Conservation (phyloP, 2,797 vertebrate genomes). For the Sebastes ruberrimus region DNA sequence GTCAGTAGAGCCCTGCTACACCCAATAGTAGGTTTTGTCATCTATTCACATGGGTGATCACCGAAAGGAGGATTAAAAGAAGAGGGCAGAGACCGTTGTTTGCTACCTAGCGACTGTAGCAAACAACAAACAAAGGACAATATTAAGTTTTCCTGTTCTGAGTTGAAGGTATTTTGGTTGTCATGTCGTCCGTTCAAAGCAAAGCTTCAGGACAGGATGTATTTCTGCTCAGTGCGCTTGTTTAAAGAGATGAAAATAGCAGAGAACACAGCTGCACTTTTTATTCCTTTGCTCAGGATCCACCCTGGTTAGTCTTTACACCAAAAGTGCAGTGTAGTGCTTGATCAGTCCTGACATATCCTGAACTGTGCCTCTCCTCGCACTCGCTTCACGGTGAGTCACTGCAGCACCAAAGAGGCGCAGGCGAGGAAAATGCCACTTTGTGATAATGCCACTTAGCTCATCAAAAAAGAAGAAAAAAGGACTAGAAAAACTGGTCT, state of each 20-base stretch:
- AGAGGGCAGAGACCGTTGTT: too few species aligned
- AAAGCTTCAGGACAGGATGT: neutral
- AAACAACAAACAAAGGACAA: neutral
- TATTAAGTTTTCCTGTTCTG: neutral
- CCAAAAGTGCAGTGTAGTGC: neutral
- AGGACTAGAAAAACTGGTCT: neutral
- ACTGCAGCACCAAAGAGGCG: conserved; percentile 22
- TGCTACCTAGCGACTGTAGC: too few species aligned
- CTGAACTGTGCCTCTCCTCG: conserved; percentile 23
- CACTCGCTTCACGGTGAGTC: conserved; percentile 37
- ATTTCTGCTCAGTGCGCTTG: conserved; percentile 10
- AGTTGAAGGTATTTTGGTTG: neutral
- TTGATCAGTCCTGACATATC: conserved; percentile 50
- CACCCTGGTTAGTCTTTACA: conserved; percentile 37
- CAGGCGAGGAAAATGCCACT: conserved; percentile 32
- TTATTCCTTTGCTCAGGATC: conserved; percentile 19
- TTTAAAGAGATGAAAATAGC: conserved; percentile 26
- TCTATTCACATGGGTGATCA: too few species aligned
- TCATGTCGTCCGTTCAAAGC: neutral
- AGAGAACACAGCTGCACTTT: conserved; percentile 21
- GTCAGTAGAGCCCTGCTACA: too few species aligned
- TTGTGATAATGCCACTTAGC: conserved; percentile 40
- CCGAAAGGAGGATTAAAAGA: too few species aligned
- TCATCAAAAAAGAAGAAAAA: neutral
- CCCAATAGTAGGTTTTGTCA: too few species aligned